Base-by-base conservation (phyloP, 1,140 invertebrate species). In the Brachionus plicatilis region DNA sequence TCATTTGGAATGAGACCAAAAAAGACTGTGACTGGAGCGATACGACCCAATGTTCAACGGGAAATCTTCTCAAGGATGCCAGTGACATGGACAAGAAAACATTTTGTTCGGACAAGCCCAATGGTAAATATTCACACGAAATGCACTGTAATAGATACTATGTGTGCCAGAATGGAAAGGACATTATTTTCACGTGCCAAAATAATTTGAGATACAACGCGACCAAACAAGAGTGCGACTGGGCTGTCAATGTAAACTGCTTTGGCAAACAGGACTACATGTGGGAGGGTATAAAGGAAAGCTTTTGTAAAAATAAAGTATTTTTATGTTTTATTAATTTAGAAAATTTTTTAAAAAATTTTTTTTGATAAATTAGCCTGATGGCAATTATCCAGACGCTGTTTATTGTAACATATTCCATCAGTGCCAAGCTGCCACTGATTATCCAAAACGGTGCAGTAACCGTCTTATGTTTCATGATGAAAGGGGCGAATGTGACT, bases 361-460 rank as follows among this genome's bases (percentile, higher is more conserved):
- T 53, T 37, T 45, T 53, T 68, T 33, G 43, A 20, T 6, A 41
- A n/a, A 20, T 47, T 20, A 84, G 83, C 66, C 66, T 75, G 83
- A 84, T 78, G 83, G 83, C 7, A 84, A 84, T 20, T 84, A 84
- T 45, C 83, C 83, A 45, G 83, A 84, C 29, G n/a, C 45, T 41
- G n/a, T 66, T 29, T 84, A 75, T 66, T 84, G 83, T 45, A 84
- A 84, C 20, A 76, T 84, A 24, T 84, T 84, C 41, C 83, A 84
- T 47, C 83, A 84, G 43, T 84, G 83, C 45, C 70, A 75, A 78
- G 83, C 83, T 17, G 70, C 68, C 20, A 72, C 41, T 27, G 83
- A 84, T 65, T 84, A 75, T 76, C 68, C 70, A 53, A 84, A 84
- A 33, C 47, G 83, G 41, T 84, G 83, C 43, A 33, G 41, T 8